A percentile compares a stretch with the other conserved stretches of the same genome.
phyloP scores from a whole-genome alignment of 1,140 invertebrate genomes.

The Cotesia vestalis region DNA sequence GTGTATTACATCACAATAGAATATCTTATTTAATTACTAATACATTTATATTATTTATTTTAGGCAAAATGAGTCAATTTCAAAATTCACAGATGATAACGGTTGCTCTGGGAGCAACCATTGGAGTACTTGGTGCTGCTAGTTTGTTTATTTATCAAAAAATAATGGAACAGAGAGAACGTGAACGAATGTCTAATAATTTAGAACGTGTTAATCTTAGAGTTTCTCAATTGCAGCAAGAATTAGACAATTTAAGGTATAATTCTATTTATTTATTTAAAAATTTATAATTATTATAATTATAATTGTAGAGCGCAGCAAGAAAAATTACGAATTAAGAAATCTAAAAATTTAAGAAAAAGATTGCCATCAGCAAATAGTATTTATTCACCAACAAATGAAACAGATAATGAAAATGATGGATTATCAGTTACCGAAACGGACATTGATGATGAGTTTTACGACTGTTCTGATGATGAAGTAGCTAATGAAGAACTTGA shows the following conservation, averaged over 20 bases:
- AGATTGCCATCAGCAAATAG: slow-evolving; percentile 47
- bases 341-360: slow-evolving; percentile 45
- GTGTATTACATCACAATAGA: slow-evolving; percentile 12
- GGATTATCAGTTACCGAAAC: slow-evolving; percentile 58
- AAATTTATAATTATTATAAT: not conserved
- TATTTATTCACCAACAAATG: slow-evolving; percentile 45
- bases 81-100: slow-evolving; percentile 53
- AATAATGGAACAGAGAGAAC: slow-evolving; percentile 68
- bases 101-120: slow-evolving; percentile 64
- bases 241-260: slow-evolving; percentile 42
- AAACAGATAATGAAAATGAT: slow-evolving; percentile 59
- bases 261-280: not conserved
- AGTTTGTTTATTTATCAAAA: slow-evolving; percentile 72
- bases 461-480: slow-evolving; percentile 63
- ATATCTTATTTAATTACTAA: no score
- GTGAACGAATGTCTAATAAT: slow-evolving; percentile 62
- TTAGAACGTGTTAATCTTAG: slow-evolving; percentile 53
- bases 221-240: slow-evolving; percentile 53
- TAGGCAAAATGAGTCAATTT: slow-evolving; percentile 52
- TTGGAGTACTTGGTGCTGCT: slow-evolving; percentile 72
- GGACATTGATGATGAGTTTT: slow-evolving; percentile 64
- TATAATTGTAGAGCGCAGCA: slow-evolving; percentile 40
- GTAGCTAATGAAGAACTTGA: slow-evolving; percentile 48
- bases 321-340: slow-evolving; percentile 50
- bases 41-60: slow-evolving; percentile 5